Evolutionary conservation across 1,140 invertebrate species (phyloP), one percentile per base, ranked within the genome.

Genomic region (Scaptodrosophila lebanonensis): DNA sequence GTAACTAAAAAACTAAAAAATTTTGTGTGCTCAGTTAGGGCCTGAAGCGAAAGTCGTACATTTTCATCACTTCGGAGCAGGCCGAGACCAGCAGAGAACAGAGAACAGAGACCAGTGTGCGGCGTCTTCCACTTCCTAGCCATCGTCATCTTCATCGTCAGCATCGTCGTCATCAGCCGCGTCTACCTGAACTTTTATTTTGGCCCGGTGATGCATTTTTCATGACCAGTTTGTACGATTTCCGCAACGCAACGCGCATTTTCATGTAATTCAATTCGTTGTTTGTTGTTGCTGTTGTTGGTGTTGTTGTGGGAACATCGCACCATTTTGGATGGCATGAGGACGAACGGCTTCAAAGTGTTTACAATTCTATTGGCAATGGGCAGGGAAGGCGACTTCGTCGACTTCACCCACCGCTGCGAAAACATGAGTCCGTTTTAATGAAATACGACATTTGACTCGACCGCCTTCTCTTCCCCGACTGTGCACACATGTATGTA

Each of bases 401-500:
- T 36, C 53, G 40, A 35, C 27, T 39, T 16, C 15, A 63, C 68
- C 54, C 64, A 72, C 68, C 64, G 68, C 73, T 73, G 75, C 50
- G 57, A 66, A 69, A 69, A 75, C 73, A 79, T 75, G 68, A 51
- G 27, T 63, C 53, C 20, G 40, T 56, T 39, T 76, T 82, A 82
- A 82, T 82, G 66, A 82, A 82, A 82, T 82, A 82, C 75, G 75
- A 82, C 75, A 82, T 82, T 82, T 82, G 75, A 82, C 75, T 82
- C 75, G 75, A 82, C 70, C 73, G 77, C 22, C 3, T 25, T 25
- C 8, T 3, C 8, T 38, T 38, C n/a, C n/a, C n/a, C n/a, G n/a
- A n/a, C n/a, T n/a, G n/a, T n/a, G n/a, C n/a, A n/a, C n/a, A n/a
- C n/a, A n/a, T 29, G 5, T 29, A 29, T n/a, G n/a, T n/a, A n/a